Percentiles rank a stretch among this genome's conserved stretches.
Conservation (phyloP, 2,888 invertebrate species). For the Gryllus longicercus region DNA sequence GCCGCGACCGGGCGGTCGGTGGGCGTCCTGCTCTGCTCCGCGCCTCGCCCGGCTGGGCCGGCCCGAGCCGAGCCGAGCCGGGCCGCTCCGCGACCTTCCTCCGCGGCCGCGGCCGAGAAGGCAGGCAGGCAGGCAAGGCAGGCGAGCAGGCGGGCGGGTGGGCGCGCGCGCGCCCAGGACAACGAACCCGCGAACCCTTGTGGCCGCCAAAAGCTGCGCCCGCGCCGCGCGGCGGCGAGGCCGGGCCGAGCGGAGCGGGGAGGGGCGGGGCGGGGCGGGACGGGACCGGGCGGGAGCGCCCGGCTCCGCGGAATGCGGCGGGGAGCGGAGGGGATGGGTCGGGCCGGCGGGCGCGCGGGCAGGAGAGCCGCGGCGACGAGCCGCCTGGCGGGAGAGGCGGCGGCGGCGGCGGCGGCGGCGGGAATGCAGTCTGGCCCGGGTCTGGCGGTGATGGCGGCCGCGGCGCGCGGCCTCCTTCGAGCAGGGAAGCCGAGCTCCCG, state of each 20-base stretch:
- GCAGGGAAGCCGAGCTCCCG: no score
- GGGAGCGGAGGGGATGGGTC: background rate
- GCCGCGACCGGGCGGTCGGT: background rate
- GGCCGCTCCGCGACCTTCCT: background rate
- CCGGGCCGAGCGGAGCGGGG: no score
- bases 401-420: background rate
- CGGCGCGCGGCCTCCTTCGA: background rate
- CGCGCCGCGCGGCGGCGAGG: background rate
- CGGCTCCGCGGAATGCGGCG: background rate
- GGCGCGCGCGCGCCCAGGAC: background rate
- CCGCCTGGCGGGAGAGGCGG: background rate
- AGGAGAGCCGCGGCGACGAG: background rate
- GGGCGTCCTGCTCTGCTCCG: background rate
- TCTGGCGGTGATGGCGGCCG: background rate
- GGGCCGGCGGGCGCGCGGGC: background rate
- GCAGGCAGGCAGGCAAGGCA: no score
- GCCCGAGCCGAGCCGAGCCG: background rate
- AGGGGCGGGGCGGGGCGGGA: no score
- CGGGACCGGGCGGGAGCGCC: background rate
- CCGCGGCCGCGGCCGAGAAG: background rate
- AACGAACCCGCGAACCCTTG: slow-evolving; percentile 17
- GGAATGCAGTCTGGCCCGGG: slow-evolving; percentile 10
- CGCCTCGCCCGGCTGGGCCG: background rate
- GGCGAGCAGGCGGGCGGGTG: no score
- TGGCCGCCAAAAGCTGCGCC: slow-evolving; percentile 1